Conservation (phyloP, 30 jellyfish, hydroid and myxozoan genomes). For the Turritopsis dohrnii region DNA sequence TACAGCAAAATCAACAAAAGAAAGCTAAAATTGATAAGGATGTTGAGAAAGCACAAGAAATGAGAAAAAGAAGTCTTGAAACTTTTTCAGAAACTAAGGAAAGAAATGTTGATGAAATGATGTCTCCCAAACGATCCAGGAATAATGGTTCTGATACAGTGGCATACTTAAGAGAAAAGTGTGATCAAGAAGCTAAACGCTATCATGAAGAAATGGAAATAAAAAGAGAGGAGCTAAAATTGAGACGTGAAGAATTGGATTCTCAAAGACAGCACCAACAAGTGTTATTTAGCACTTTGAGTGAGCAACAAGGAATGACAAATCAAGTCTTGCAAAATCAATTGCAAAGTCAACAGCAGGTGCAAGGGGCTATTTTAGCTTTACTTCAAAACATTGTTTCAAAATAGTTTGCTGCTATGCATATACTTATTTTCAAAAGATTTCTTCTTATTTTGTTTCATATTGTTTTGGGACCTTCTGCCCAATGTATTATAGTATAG, state of each 20-base stretch:
- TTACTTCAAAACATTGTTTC: no score
- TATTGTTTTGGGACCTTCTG: no score
- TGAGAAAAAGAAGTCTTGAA: background rate
- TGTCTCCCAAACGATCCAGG: slow-evolving; percentile 12
- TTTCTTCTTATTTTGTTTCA: no score
- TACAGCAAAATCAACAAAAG: background rate
- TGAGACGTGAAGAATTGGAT: no score
- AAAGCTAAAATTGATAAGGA: slow-evolving; percentile 4
- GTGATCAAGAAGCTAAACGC: background rate
- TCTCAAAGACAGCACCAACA: slow-evolving; percentile 24
- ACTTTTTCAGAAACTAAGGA: slow-evolving; percentile 1
- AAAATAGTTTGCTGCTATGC: no score
- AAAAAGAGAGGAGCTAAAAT: background rate
- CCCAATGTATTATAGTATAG: no score
- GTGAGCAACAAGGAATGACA: slow-evolving; percentile 12
- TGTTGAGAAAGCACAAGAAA: background rate
- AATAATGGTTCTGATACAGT: slow-evolving; percentile 40
- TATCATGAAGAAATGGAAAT: slow-evolving; percentile 28
- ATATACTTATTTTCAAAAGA: no score
- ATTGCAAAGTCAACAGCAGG: background rate
- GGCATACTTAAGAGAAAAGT: slow-evolving; percentile 34
- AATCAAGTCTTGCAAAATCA: background rate
- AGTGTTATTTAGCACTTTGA: background rate
- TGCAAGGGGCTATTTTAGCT: no score
- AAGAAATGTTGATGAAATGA: background rate